Evolutionary conservation across 2,888 invertebrate genomes (phyloP).

Genomic region (Chymomyza amoena): DNA sequence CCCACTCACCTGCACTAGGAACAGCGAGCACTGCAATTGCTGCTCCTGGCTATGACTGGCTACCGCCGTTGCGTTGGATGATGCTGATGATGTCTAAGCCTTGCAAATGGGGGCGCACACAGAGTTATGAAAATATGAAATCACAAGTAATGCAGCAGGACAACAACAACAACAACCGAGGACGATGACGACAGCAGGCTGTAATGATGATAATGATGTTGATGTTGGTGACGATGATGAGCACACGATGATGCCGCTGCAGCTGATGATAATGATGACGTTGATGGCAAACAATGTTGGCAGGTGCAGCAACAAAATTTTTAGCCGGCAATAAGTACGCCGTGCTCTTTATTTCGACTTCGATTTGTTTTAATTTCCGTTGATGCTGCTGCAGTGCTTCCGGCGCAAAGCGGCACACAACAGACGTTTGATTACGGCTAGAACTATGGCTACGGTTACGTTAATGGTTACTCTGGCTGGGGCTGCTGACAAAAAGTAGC

Average conservation of each 20-base stretch:
- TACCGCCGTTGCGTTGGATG: background rate
- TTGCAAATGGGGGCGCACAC: background rate
- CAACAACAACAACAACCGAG: background rate
- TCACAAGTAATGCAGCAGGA: slow-evolving; percentile 33
- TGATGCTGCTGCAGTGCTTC: slow-evolving; percentile 51
- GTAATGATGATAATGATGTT: slow-evolving; percentile 19
- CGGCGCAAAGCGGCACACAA: slow-evolving; percentile 26
- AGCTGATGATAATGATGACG: background rate
- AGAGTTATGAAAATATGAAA: slow-evolving; percentile 51
- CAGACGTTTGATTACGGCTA: slow-evolving; percentile 8
- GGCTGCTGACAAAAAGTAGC: background rate
- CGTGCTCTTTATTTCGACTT: slow-evolving; percentile 40
- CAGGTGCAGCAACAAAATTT: slow-evolving; percentile 7
- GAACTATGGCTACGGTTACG: slow-evolving; percentile 15
- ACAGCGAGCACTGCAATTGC: background rate
- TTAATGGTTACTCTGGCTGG: background rate
- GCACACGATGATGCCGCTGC: background rate
- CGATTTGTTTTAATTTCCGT: slow-evolving; percentile 62
- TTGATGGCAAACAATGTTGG: background rate
- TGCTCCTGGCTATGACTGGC: background rate
- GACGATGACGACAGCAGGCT: slow-evolving; percentile 25
- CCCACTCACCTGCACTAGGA: background rate
- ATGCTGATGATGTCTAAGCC: background rate
- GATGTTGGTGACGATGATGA: too few relatives aligned
- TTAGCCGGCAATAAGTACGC: slow-evolving; percentile 3